Evolutionary conservation across 2,888 invertebrate species (phyloP), one percentile per base, ranked within the genome.

Genomic region (Drosophila lutescens): DNA sequence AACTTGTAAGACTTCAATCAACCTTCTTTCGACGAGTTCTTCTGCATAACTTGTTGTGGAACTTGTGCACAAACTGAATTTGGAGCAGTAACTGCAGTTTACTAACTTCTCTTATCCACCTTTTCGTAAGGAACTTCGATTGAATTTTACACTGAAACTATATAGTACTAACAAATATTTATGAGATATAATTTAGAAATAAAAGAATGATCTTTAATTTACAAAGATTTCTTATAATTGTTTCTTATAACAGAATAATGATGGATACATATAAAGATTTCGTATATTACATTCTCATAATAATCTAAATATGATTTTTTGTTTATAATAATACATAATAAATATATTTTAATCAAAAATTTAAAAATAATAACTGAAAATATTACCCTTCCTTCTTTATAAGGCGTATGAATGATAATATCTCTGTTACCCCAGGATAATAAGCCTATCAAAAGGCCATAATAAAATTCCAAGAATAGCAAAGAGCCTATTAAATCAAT

Each of bases 51-150:
- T 54, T 67, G 38, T 55, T 46, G 59, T 34, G 34, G 40, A 50
- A 58, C 63, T 59, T 62, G 72, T 9, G 40, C 55, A 56, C 67
- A 50, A 60, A 77, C 49, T 53, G 75, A 66, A 80, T 80, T 81
- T 79, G 15, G 83, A 75, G 65, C 86, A 84, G 41, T 47, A 66
- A 54, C 67, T 74, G 60, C 51, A 69, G n/a, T 53, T 49, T 59
- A 34, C 49, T 38, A 44, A 68, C 47, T 58, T 43, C 41, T 41
- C 17, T 36, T 51, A 15, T 36, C 53, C 5, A 20, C 13, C 15
- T 55, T 55, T 57, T 38, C 26, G 26, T 50, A 26, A 7, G 57
- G n/a, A 8, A 36, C 17, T 10, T 10, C 17, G 38, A 50, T 26
- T 50, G 17, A 26, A 50, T 38, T 26, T 1, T 38, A 23, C 56